Evolutionary conservation across 30 jellyfish, hydroid and myxozoan genomes (phyloP), one percentile per base, ranked within the genome.

Genomic region (Hydractinia symbiolongicarpus): DNA sequence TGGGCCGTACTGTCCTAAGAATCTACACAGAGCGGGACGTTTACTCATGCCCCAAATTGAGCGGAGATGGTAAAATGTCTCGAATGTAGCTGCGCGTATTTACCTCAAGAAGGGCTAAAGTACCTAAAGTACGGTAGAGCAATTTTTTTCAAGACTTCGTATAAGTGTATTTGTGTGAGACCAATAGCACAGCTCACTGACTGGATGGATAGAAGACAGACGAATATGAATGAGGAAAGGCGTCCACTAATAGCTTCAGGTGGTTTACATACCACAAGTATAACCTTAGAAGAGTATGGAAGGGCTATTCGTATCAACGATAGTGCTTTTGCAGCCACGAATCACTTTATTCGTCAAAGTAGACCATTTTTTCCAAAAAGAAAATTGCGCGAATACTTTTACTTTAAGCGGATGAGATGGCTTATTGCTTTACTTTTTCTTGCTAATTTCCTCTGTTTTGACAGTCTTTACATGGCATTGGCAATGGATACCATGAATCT

Each of bases 381-480:
- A 58, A 58, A 58, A 16, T 58, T 58, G 69, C 15, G 17, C 17
- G 69, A 58, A 58, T 58, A 58, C 19, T 58, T 58, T 58, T 16
- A 58, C 19, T 58, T 58, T 58, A 58, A 58, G 19, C 19, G 69
- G 69, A 11, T 58, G 69, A 58, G 69, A 58, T 58, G 69, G 69
- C 15, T 58, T 13, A 16, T 58, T 11, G 69, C 69, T 11, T 58
- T 58, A 11, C 69, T 58, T 11, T 58, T 58, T 58, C 19, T 58
- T 11, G 69, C 19, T 11, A 58, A 58, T 16, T 16, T 58, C 15
- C 69, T 58, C 15, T 58, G 69, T 58, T 58, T 58, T 58, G 69
- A 58, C 19, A 58, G 69, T 58, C 69, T 58, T 58, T 58, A 58
- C 19, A 58, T 58, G 69, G 69, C 69, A 11, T 58, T 58, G 69